A percentile compares a stretch with the other conserved stretches of the same genome.
Conservation (phyloP, 2,888 invertebrate genomes). For the Germaria angustata region DNA sequence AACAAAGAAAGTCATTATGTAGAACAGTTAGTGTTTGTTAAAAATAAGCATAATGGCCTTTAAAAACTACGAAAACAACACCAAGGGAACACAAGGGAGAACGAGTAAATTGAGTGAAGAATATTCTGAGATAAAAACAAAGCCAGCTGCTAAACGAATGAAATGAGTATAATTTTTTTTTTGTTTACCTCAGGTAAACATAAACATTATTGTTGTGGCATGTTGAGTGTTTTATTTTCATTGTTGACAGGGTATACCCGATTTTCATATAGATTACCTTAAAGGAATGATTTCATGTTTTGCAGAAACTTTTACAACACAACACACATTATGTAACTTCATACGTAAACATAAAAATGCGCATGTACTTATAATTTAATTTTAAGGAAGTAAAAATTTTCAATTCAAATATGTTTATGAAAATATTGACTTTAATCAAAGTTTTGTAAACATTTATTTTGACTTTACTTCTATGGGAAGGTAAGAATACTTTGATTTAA, state of each 20-base stretch:
- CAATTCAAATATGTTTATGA: too few relatives aligned
- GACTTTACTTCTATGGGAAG: too few relatives aligned
- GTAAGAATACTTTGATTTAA: too few relatives aligned
- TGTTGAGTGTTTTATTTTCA: conserved; percentile 5
- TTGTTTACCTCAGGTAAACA: conserved; percentile 12
- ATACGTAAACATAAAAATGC: too few relatives aligned
- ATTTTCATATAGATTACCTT: conserved; percentile 33
- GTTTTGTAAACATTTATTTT: too few relatives aligned
- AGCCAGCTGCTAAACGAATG: conserved; percentile 37
- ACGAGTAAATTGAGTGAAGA: conserved; percentile 10
- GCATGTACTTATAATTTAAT: too few relatives aligned
- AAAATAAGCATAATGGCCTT: conserved; percentile 13
- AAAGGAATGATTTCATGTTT: background rate
- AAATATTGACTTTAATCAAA: too few relatives aligned
- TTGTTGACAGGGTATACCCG: conserved; percentile 7
- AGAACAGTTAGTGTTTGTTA: conserved; percentile 48
- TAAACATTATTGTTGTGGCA: background rate
- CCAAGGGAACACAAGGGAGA: background rate
- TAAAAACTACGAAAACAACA: conserved; percentile 12
- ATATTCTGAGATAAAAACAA: background rate
- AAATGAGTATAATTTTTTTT: conserved; percentile 43
- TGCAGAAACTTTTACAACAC: too few relatives aligned
- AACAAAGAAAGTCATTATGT: conserved; percentile 54
- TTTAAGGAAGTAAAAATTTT: too few relatives aligned
- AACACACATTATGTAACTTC: too few relatives aligned